Base-by-base conservation (phyloP, 2,888 invertebrate genomes). In the Agriopis aurantiaria region DNA sequence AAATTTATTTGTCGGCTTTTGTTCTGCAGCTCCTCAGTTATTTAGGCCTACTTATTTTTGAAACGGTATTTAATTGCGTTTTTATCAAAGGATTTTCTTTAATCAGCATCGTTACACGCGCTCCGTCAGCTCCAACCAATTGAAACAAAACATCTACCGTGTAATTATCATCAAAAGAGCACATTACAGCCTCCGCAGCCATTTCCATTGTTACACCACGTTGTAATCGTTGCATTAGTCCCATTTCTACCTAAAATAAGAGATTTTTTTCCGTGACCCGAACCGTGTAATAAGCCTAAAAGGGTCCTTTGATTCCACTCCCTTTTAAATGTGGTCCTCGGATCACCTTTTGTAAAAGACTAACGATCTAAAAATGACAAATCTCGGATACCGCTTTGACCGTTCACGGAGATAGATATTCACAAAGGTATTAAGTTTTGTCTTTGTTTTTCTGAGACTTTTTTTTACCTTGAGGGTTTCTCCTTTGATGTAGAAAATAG, bases 261-360 rank as follows among this genome's bases (percentile, higher is more conserved):
- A 75, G 79, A 70, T 74, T 82, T 85, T 87, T 84, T 82, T n/a
- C 71, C 72, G 68, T 71, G 73, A 73, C 72, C 71, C 69, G 82
- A 77, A 83, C 85, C 88, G 85, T 85, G 84, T 91, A 92, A 92
- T 91, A 91, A 91, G 90, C 87, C 89, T 89, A 88, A 91, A 89
- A 90, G 88, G 60, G 87, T 73, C 82, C 86, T 89, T 91, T 90
- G 89, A 91, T 90, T 90, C 83, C 82, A 81, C 82, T 82, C 83
- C 84, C 85, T 85, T 88, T 88, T 87, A 84, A 89, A 88, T 85
- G 85, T 83, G 78, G 85, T 82, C 84, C 85, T 87, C 84, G 81
- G 82, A 83, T 86, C 87, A 89, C 89, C 89, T 91, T 87, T 86
- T 86, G 86, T 80, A 80, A 64, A 67, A 82, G 82, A 78, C 83